Conservation (phyloP, 2,888 invertebrate species). For the Malacosoma neustria region DNA sequence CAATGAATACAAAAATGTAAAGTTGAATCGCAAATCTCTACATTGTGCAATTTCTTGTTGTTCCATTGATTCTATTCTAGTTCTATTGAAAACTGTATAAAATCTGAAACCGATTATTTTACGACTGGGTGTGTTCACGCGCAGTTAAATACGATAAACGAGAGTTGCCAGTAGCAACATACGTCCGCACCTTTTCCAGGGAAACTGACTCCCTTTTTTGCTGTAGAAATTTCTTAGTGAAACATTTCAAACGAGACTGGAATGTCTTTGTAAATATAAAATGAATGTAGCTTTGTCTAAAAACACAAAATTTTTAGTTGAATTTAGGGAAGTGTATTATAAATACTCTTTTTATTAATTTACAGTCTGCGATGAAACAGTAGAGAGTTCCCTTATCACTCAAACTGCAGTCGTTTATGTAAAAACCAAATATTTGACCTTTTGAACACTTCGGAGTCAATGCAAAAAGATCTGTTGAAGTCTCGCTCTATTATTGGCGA, state of each 20-base stretch:
- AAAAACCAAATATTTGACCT: no score
- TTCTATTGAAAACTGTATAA: not conserved
- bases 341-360: no score
- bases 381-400: no score
- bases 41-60: not conserved
- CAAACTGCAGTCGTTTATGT: no score
- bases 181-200: conserved; percentile 36
- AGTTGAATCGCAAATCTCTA: not conserved
- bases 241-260: conserved; percentile 30
- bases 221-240: conserved; percentile 15
- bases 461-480: no score
- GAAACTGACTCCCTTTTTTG: conserved; percentile 23
- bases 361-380: no score
- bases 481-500: no score
- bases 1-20: not conserved
- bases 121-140: conserved; percentile 12
- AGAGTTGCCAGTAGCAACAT: conserved; percentile 16
- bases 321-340: no score
- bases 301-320: no score
- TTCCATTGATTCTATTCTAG: not conserved
- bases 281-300: no score
- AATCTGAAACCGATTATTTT: not conserved
- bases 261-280: no score
- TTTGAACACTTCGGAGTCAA: no score
- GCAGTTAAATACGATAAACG: conserved; percentile 12